Evolutionary conservation across 1,140 invertebrate species (phyloP).

Genomic region (Gryllus bimaculatus): DNA sequence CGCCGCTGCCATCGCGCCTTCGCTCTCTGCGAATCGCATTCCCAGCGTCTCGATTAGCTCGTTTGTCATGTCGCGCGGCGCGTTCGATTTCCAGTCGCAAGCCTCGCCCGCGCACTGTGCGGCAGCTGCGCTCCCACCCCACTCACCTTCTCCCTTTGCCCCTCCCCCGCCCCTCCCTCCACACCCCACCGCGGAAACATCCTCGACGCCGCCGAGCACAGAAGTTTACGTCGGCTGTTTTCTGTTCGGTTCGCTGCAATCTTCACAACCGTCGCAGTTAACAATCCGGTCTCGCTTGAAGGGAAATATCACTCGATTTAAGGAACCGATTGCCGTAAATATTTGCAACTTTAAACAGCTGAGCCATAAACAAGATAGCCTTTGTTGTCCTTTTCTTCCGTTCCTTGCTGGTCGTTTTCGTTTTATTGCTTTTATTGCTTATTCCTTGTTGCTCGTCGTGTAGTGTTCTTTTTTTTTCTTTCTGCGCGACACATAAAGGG

Average conservation of each 20-base stretch:
- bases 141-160: not conserved
- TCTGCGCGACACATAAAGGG: not conserved
- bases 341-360: constrained; percentile 1
- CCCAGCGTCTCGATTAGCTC: not conserved
- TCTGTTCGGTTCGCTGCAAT: not conserved
- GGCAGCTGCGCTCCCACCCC: not conserved
- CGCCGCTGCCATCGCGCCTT: not conserved
- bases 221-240: not conserved
- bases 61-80: not conserved
- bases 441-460: not conserved
- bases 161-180: too few species aligned
- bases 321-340: constrained; percentile 3
- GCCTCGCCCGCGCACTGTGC: not conserved
- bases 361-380: not conserved
- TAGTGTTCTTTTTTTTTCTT: not conserved
- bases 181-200: too few species aligned
- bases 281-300: not conserved
- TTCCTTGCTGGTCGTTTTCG: not conserved
- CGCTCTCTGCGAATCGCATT: not conserved
- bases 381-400: not conserved
- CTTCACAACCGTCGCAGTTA: not conserved
- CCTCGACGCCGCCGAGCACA: not conserved
- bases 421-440: not conserved
- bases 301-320: constrained; percentile 1
- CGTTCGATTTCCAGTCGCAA: not conserved